Percentiles rank a stretch among this genome's conserved stretches.
Conservation (phyloP, 2,797 vertebrate species). For the Syncerus caffer region DNA sequence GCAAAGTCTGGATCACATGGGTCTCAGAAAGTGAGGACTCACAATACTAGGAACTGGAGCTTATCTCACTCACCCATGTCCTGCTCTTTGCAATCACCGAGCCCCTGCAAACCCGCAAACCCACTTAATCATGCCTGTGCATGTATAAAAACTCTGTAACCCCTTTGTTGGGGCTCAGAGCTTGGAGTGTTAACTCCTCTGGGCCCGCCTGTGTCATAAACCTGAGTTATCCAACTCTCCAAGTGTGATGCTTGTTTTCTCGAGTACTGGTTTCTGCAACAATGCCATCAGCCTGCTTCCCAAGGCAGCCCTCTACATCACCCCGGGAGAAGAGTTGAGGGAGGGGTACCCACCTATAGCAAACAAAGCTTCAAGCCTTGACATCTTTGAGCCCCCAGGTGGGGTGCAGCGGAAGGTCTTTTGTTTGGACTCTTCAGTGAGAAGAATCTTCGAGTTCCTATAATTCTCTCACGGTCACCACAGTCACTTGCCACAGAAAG, state of each 20-base stretch:
- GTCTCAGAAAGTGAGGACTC: not conserved
- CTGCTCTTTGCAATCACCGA: not conserved
- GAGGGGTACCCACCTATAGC: rapidly evolving
- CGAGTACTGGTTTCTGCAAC: not conserved
- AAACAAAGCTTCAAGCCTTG: not conserved
- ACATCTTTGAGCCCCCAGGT: rapidly evolving
- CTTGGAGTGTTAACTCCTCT: not conserved
- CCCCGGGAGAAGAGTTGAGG: not conserved
- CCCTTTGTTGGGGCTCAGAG: not conserved
- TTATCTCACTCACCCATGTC: not conserved
- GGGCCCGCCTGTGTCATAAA: not conserved
- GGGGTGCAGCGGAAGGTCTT: rapidly evolving
- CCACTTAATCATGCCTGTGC: not conserved
- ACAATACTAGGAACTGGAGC: not conserved
- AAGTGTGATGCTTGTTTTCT: not conserved
- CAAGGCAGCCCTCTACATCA: not conserved
- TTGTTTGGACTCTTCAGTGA: too few species aligned
- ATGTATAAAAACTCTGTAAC: not conserved
- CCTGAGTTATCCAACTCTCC: not conserved
- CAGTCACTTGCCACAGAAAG: not conserved
- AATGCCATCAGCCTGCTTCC: not conserved
- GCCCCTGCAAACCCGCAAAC: not conserved
- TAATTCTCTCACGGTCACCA: rapidly evolving
- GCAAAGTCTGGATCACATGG: not conserved
- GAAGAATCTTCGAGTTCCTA: rapidly evolving